Evolutionary conservation across 2,113 vertebrate species (phyloP).

Genomic region (Cheirogaleus medius): DNA sequence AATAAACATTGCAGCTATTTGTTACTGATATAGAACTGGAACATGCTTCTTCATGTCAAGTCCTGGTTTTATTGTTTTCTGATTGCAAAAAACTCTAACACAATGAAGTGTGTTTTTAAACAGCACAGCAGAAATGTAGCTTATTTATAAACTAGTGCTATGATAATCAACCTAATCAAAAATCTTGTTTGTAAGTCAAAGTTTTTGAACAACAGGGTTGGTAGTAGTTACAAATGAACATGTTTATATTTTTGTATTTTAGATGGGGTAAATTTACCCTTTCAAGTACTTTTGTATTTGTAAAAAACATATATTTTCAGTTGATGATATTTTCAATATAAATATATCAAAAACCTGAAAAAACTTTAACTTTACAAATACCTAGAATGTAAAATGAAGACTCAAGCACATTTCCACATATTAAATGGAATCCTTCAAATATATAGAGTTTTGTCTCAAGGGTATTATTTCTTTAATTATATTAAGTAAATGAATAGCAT

Average conservation of each 20-base stretch:
- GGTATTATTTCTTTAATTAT: neutral
- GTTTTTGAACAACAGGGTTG: neutral
- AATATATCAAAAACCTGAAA: neutral
- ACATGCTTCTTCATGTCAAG: neutral
- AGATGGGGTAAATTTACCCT: neutral
- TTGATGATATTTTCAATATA: neutral
- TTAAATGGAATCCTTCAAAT: neutral
- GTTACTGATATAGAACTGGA: neutral
- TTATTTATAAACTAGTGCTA: neutral
- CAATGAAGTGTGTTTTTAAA: neutral
- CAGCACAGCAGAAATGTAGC: neutral
- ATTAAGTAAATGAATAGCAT: neutral
- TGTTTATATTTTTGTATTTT: neutral
- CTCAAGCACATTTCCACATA: neutral
- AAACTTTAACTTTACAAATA: neutral
- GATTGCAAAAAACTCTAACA: neutral
- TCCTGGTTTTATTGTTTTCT: neutral
- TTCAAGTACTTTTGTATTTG: neutral
- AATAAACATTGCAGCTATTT: neutral
- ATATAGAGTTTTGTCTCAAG: neutral
- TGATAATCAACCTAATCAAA: neutral
- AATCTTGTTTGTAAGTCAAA: neutral
- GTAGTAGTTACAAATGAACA: neutral
- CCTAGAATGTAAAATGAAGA: neutral
- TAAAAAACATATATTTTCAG: neutral